Evolutionary conservation across 1,140 invertebrate genomes (phyloP), one percentile per base, ranked within the genome.

Genomic region (Periplaneta americana): DNA sequence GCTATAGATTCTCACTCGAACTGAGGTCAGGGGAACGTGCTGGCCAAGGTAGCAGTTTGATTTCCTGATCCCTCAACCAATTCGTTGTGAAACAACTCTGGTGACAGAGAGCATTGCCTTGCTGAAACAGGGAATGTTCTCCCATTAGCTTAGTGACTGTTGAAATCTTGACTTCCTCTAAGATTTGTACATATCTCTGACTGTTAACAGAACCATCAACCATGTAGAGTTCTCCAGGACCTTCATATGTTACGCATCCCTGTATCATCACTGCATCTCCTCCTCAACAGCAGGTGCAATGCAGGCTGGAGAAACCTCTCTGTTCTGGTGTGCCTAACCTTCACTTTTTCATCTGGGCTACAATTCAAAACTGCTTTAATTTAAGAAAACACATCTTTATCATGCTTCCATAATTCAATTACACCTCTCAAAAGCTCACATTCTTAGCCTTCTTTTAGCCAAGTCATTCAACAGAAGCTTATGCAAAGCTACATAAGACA

Each of bases 131-230:
- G 74, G 34, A 75, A 75, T 75, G 31, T 8, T 75, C 74, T 32
- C 74, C 74, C 74, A 31, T 28, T 75, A n/a, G n/a, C n/a, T n/a
- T n/a, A n/a, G n/a, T n/a, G n/a, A 34, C 74, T 75, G 74, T 32
- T 32, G 74, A 34, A 75, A 75, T 75, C 74, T 32, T 75, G 28
- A 75, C 74, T 75, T 75, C 74, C 74, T 75, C 74, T 34, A 75
- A 31, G 34, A 34, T 34, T 75, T 75, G 28, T 32, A 28, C 31
- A 34, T 75, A 75, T 75, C 74, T 75, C 28, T 28, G 31, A 75
- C 74, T 75, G 34, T 75, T 75, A 28, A 75, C 34, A 8, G 8
- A 31, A 75, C 28, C 74, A 31, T 75, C 34, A 15, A 75, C 74
- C 74, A 75, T 28, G 28, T 75, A 31, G 34, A 28, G 34, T 34